These are phyloP conservation scores for Peromyscus melanophrys DNA, from an alignment of 2,797 vertebrate species.

Conservation along the genomic window DNA sequence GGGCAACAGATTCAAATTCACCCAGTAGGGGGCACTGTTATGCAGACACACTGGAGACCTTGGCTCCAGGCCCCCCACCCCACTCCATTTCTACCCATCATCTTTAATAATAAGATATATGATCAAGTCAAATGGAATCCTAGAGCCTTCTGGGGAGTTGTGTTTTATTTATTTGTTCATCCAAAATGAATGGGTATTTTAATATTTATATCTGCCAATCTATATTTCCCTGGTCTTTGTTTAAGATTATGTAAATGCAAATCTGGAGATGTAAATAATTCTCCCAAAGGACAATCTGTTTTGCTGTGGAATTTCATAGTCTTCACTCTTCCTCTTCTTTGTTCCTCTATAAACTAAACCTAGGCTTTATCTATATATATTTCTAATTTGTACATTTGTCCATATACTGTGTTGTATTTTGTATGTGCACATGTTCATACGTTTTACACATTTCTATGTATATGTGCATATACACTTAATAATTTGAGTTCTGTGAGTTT, in stretches of 20 bases:
- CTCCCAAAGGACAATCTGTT: neutral
- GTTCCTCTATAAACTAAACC: slow-evolving; percentile 1
- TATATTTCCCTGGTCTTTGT: neutral
- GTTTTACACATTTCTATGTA: neutral
- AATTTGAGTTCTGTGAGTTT: neutral
- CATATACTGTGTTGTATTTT: neutral
- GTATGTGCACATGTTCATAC: neutral
- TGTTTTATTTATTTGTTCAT: slow-evolving; percentile 57
- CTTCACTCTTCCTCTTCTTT: neutral
- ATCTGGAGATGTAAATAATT: slow-evolving; percentile 37
- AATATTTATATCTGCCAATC: slow-evolving; percentile 20
- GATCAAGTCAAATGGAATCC: neutral
- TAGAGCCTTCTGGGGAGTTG: neutral
- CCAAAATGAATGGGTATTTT: slow-evolving; percentile 66
- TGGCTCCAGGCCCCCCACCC: fast-evolving
- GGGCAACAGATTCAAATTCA: neutral
- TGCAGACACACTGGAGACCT: neutral
- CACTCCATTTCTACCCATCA: neutral
- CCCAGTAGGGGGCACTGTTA: neutral
- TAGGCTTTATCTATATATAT: neutral
- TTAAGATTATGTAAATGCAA: slow-evolving; percentile 47
- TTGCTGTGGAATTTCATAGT: slow-evolving; percentile 49
- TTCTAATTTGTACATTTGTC: neutral
- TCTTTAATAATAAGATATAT: neutral
- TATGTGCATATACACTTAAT: neutral